Evolutionary conservation across 2,888 invertebrate species (phyloP), one percentile per base, ranked within the genome.

Genomic region (Netelia virgata): DNA sequence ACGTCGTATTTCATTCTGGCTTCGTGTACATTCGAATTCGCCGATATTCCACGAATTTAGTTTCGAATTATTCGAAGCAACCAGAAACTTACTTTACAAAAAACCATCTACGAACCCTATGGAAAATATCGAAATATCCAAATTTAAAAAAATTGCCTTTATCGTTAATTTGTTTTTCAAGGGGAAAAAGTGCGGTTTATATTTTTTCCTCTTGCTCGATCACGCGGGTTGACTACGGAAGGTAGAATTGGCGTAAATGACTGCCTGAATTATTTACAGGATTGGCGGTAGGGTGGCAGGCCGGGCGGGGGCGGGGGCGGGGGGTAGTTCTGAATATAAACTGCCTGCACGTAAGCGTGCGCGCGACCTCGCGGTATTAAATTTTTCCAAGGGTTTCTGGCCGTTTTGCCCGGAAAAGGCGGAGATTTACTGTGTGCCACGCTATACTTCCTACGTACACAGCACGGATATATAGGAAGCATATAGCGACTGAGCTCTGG

Each of bases 341-440:
- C 72, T 66, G 55, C 72, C 76, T 76, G 66, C 72, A 41, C 63
- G 66, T 76, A 66, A 80, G 83, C 59, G 70, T 64, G 75, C 68
- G 69, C 55, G 66, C 16, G 43, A 61, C n/a, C 41, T 41, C 57
- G 74, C 18, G 18, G 69, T 84, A 82, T 74, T 78, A 78, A 74
- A 78, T 82, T 84, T 82, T 70, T 78, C 74, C 64, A 53, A 47
- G 57, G 59, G 66, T 28, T 66, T 74, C 57, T 61, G 69, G 53
- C 23, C 69, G 18, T 18, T 16, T 14, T 50, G 64, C 69, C 63
- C 64, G 64, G 59, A 78, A 78, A 77, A 68, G 69, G 55, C 16
- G 55, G 57, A 64, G 57, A 63, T 70, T 64, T 82, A 66, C 76
- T 23, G 70, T 77, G 55, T 43, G 41, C 59, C n/a, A 36, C 50